Evolutionary conservation across 2,888 invertebrate species (phyloP).

Genomic region (Lepidochrysops patricia): DNA sequence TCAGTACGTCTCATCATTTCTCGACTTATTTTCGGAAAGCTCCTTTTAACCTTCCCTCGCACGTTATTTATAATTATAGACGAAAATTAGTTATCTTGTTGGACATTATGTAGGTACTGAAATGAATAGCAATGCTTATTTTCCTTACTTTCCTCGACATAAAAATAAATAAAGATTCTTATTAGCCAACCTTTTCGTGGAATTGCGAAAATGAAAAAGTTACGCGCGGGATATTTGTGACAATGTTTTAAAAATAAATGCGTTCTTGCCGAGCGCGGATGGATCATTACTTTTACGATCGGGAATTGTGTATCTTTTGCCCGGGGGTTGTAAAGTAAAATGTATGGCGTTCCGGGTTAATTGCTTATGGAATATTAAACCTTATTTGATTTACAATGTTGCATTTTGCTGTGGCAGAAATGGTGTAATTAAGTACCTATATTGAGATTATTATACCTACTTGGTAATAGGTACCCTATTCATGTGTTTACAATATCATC

Average conservation of each 20-base stretch:
- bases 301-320: conserved; percentile 5
- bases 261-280: neutral
- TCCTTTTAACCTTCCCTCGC: neutral
- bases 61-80: neutral
- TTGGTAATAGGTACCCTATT: no score
- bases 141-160: neutral
- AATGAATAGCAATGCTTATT: neutral
- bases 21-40: neutral
- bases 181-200: conserved; percentile 3
- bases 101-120: neutral
- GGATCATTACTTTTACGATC: conserved; percentile 13
- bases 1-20: no score
- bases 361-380: conserved; percentile 10
- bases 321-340: conserved; percentile 8
- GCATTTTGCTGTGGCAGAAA: neutral
- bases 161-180: conserved; percentile 11
- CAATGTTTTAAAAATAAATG: conserved; percentile 11
- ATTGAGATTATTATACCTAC: no score
- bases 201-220: conserved; percentile 11
- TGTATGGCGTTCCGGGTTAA: conserved; percentile 6
- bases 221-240: conserved; percentile 3
- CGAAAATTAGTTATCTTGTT: neutral
- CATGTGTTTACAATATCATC: no score
- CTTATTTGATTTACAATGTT: conserved; percentile 5
- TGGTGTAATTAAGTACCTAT: no score